Conservation (phyloP, 2,113 vertebrate genomes). For the Sylvia atricapilla region DNA sequence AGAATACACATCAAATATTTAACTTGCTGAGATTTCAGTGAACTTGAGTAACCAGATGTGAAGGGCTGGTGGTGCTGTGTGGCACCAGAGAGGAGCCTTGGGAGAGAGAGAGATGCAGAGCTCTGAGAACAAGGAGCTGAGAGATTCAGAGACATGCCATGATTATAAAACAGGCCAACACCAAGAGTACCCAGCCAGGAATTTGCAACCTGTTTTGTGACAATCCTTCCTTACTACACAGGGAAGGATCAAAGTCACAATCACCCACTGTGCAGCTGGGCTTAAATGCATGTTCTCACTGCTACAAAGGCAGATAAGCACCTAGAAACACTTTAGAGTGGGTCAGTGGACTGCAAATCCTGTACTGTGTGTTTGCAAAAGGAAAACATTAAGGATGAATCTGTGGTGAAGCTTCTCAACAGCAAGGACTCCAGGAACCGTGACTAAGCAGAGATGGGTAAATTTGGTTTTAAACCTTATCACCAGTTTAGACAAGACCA, state of each 20-base stretch:
- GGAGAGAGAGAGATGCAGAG: not conserved
- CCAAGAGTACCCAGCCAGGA: not conserved
- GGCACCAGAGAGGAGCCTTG: not conserved
- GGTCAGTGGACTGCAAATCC: not conserved
- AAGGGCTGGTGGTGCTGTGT: accelerated
- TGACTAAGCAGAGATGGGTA: not conserved
- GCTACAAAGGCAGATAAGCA: not conserved
- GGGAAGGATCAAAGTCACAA: not conserved
- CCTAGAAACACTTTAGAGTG: not conserved
- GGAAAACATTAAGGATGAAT: not conserved
- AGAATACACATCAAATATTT: not conserved
- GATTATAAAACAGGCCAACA: not conserved
- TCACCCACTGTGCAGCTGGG: not conserved
- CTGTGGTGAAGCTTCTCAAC: not conserved
- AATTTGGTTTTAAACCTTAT: not conserved
- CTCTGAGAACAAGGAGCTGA: not conserved
- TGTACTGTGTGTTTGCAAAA: not conserved
- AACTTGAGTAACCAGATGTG: not conserved
- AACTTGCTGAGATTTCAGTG: not conserved
- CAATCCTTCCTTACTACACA: not conserved
- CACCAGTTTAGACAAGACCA: not conserved
- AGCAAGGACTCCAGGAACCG: not conserved
- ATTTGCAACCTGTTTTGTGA: not conserved
- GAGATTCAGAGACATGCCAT: not conserved
- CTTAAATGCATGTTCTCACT: not conserved